Evolutionary conservation across 2,113 vertebrate genomes (phyloP), one percentile per base, ranked within the genome.

Genomic region (Bothrops jararaca): DNA sequence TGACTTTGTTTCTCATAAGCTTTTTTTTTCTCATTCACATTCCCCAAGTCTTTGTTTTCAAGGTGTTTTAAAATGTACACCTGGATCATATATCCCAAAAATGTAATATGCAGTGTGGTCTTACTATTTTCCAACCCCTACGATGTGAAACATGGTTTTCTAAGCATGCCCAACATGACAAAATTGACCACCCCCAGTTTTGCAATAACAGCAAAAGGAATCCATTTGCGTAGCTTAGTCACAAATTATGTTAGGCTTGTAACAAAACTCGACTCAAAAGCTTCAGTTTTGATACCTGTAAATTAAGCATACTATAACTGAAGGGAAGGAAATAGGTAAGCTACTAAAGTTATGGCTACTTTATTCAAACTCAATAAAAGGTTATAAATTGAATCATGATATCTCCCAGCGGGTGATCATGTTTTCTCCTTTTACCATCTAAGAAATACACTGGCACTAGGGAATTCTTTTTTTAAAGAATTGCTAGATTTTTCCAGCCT

Each of bases 401-500:
- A 24, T 69, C 87, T 91, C 86, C 87, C n/a, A 74, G 74, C 86
- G 23, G 88, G 88, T 5, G 29, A 60, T 52, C 50, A 18, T 86
- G 45, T 91, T 93, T 93, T 58, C 50, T n/a, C 4, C 11, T 93
- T 45, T 54, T 50, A 23, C 2, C 80, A 69, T 0, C 6, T 52
- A 93, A 86, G 56, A 91, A 92, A 91, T 90, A 92, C 48, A 91
- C 52, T 5, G 5, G 48, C 64, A 89, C 1, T 15, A 9, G 42
- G 29, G 3, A 94, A 94, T 57, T 90, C 89, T 89, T 93, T 90
- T 29, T 45, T 69, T n/a, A 5, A 91, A 91, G 11, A 92, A 86
- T 45, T 56, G 23, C 0, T 2, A 48, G 60, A 42, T 64, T 85
- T 9, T 42, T 13, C 15, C 4, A 86, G 58, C n/a, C 48, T 88